These are phyloP conservation scores for Gallinago solitaria DNA, from an alignment of 2,797 vertebrate species.

Conservation along the genomic window DNA sequence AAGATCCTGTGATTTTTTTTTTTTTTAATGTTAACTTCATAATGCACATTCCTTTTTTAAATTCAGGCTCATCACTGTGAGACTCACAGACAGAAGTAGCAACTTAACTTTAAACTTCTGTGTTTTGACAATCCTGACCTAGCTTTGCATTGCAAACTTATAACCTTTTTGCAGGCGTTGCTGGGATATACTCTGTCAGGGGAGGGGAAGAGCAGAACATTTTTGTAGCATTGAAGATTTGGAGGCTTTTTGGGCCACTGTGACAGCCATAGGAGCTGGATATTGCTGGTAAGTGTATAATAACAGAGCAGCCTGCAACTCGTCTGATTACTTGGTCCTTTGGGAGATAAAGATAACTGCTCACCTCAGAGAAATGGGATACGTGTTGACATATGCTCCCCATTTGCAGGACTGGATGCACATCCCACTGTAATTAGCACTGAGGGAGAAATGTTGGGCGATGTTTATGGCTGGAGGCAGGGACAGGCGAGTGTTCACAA, in stretches of 20 bases:
- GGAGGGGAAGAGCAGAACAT: background rate
- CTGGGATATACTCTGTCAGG: background rate
- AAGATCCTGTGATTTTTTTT: background rate
- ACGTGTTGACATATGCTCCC: background rate
- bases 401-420: fast-evolving
- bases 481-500: fast-evolving
- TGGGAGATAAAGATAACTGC: background rate
- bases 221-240: background rate
- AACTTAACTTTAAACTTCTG: background rate
- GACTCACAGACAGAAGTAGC: background rate
- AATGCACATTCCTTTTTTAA: background rate
- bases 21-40: background rate
- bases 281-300: background rate
- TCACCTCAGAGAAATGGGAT: background rate
- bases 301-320: background rate
- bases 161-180: background rate
- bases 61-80: background rate
- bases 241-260: fast-evolving
- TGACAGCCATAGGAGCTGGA: background rate
- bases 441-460: background rate
- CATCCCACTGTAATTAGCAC: background rate
- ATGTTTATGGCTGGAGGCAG: background rate
- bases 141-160: background rate
- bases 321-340: background rate
- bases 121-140: background rate